Evolutionary conservation across 2,888 invertebrate species (phyloP).

Genomic region (Sinodicranocentrus sp.): DNA sequence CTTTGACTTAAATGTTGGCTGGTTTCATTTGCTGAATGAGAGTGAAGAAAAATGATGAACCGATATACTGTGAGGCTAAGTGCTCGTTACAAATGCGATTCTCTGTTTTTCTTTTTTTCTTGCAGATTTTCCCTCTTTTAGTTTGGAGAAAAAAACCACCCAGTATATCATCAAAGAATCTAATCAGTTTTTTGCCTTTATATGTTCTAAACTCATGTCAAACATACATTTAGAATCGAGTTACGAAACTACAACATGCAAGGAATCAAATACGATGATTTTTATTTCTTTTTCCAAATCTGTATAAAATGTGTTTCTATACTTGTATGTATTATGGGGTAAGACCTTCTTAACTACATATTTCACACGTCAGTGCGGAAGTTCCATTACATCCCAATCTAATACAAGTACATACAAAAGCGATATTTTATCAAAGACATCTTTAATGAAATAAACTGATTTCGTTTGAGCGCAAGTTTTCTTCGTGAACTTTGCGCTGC

Average conservation of each 20-base stretch:
- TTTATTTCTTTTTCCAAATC: slow-evolving; percentile 12
- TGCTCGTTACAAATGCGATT: slow-evolving; percentile 7
- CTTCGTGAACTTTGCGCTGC: too few species aligned
- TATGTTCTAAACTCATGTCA: slow-evolving; percentile 46
- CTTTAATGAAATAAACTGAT: slow-evolving; percentile 21
- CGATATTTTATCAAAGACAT: slow-evolving; percentile 19
- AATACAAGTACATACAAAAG: slow-evolving; percentile 7
- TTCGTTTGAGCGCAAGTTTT: not conserved
- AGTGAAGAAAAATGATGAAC: slow-evolving; percentile 28
- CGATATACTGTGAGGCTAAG: not conserved
- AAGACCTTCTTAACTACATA: too few species aligned
- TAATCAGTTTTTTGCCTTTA: slow-evolving; percentile 40
- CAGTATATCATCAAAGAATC: slow-evolving; percentile 39
- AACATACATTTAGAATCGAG: slow-evolving; percentile 26
- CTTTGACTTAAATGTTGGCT: not conserved
- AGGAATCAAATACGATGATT: slow-evolving; percentile 3
- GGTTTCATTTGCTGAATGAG: slow-evolving; percentile 17
- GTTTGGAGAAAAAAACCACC: slow-evolving; percentile 22
- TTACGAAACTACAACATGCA: not conserved
- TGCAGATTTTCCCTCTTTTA: too few species aligned
- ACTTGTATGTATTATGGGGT: too few species aligned
- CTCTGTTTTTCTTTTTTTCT: too few species aligned
- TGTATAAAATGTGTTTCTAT: too few species aligned
- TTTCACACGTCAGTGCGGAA: too few species aligned
- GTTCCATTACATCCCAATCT: too few species aligned